Conservation (phyloP, 2,888 invertebrate species). For the Blomia tropicalis region DNA sequence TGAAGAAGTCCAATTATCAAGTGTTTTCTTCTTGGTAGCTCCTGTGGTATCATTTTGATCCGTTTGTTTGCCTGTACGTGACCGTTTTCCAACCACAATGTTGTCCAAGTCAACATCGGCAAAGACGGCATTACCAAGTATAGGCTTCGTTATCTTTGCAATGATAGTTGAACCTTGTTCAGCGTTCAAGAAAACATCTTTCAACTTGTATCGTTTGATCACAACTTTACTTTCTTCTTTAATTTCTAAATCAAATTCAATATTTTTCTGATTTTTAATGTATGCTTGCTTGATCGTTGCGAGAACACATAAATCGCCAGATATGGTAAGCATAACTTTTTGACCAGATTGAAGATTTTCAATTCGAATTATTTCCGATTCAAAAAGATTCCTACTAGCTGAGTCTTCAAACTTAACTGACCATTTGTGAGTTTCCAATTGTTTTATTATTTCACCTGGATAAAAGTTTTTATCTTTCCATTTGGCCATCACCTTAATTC, state of each 20-base stretch:
- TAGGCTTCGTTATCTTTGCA: conserved; percentile 11
- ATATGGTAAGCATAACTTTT: conserved; percentile 25
- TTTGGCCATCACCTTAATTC: conserved; percentile 29
- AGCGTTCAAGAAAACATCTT: conserved; percentile 21
- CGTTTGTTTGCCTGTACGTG: not conserved
- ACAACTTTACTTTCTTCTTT: not conserved
- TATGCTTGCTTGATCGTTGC: conserved; percentile 11
- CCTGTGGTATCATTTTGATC: not conserved
- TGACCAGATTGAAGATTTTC: conserved; percentile 13
- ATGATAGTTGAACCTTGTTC: conserved; percentile 17
- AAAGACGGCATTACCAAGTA: conserved; percentile 19
- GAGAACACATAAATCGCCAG: conserved; percentile 20
- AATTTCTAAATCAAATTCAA: not conserved
- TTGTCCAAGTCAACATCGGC: conserved; percentile 26
- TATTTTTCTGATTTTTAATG: conserved; percentile 5
- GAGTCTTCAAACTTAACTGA: conserved; percentile 23
- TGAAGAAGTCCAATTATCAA: not conserved
- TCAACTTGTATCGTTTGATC: conserved; percentile 11
- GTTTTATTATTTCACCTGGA: conserved; percentile 27
- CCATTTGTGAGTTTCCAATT: conserved; percentile 23
- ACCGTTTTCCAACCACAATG: conserved; percentile 22
- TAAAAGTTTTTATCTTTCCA: conserved; percentile 30
- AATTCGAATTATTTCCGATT: conserved; percentile 22
- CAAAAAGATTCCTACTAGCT: conserved; percentile 18
- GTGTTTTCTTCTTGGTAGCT: not conserved